These are phyloP conservation scores for Diadophis punctatus DNA, from an alignment of 2,113 vertebrate species.

Conservation along the genomic window DNA sequence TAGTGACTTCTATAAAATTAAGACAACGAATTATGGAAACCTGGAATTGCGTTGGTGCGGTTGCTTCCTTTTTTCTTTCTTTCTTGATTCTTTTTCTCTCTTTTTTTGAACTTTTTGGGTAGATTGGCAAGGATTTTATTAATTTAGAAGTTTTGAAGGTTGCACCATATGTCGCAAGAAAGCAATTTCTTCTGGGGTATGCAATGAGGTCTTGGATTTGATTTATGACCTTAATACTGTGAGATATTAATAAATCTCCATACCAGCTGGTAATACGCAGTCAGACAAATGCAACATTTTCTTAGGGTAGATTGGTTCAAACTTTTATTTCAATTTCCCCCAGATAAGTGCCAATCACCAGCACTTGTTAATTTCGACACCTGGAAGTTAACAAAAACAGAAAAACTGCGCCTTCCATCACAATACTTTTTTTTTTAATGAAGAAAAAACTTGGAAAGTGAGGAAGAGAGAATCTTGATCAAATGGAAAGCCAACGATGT, in stretches of 20 bases:
- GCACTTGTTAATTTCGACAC: conserved; percentile 54
- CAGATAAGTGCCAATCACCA: conserved; percentile 53
- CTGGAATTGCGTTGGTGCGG: not conserved
- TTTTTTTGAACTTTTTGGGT: not conserved
- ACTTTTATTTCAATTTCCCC: conserved; percentile 52
- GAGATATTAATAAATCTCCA: conserved; percentile 65
- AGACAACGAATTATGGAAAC: conserved; percentile 36
- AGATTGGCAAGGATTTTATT: conserved; percentile 62
- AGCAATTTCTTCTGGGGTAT: conserved; percentile 66
- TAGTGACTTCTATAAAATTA: conserved; percentile 54
- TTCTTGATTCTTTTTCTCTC: conserved; percentile 43
- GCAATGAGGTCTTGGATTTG: conserved; percentile 62
- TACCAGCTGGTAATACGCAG: conserved; percentile 52
- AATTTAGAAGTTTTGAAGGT: conserved; percentile 66
- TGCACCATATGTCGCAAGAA: conserved; percentile 65
- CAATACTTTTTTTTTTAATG: not conserved
- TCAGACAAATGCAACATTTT: conserved; percentile 59
- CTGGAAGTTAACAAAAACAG: not conserved
- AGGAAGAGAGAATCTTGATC: not conserved
- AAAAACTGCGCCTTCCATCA: not conserved
- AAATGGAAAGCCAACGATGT: not conserved
- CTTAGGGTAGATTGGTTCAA: conserved; percentile 33
- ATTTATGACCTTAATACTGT: conserved; percentile 68
- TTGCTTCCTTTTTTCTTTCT: not conserved
- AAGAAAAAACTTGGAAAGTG: not conserved